Base-by-base conservation (phyloP, 2,113 vertebrate species). In the Leptobrachium ailaonicum region DNA sequence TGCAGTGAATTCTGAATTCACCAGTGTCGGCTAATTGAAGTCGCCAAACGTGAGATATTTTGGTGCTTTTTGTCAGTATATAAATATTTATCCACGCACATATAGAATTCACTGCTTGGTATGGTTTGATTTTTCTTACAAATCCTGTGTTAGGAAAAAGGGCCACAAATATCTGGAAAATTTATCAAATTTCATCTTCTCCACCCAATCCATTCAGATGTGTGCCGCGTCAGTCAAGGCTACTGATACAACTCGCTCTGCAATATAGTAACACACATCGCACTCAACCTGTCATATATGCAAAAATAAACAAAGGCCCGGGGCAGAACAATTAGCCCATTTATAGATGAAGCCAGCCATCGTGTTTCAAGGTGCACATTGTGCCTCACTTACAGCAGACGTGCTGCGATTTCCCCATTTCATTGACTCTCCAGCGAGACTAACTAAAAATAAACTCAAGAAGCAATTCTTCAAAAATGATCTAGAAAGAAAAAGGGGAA, bases 301-400 rank as follows among this genome's bases (percentile, higher is more conserved):
- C 41, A 42, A 74, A 80, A 74, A 80, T 80, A 80, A 80, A 80
- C 78, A 81, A 75, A 68, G 70, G 50, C 42, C 12, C 6, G 54
- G 32, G 41, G 56, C 64, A n/a, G 79, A 60, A 81, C 71, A 81
- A 81, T 81, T 69, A 14, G 71, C 71, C 79, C 78, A 66, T 81
- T 75, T 75, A 81, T 81, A 71, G 11, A 69, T 50, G 79, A 47
- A 75, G 72, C 8, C 20, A 2, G 79, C 20, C 71, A 40, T 66
- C 12, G 45, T 14, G 32, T 11, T 44, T 8, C 71, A n/a, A 50
- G 40, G 20, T 42, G 47, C 6, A 45, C 74, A 71, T 67, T 74
- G 63, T 73, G 76, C 69, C 72, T 74, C 44, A 62, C 41, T 45
- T 50, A 56, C 3, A 42, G 41, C 45, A 54, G 20, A 53, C 63